Evolutionary conservation across 2,888 invertebrate species (phyloP).

Genomic region (Tetranychus truncatus): DNA sequence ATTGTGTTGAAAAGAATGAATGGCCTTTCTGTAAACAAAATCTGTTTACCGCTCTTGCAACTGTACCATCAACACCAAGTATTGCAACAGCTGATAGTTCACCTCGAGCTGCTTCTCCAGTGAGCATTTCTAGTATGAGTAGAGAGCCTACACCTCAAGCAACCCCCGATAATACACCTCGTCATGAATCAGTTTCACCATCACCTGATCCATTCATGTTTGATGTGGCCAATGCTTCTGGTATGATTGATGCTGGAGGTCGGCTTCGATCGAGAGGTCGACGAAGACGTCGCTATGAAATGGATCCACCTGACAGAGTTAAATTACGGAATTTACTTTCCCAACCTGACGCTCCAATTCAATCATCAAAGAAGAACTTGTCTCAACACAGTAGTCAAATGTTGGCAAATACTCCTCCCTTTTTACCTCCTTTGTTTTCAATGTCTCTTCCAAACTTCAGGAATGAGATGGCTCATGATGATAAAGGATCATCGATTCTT

Average conservation of each 20-base stretch:
- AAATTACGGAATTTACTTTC: conserved; percentile 61
- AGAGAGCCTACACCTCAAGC: conserved; percentile 39
- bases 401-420: conserved; percentile 8
- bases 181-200: conserved; percentile 36
- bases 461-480: conserved; percentile 11
- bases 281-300: conserved; percentile 42
- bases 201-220: conserved; percentile 18
- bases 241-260: conserved; percentile 2
- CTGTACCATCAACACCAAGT: conserved; percentile 16
- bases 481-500: conserved; percentile 15
- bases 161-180: conserved; percentile 41
- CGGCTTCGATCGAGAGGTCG: conserved; percentile 30
- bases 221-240: conserved; percentile 9
- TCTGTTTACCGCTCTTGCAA: conserved; percentile 11
- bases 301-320: background rate
- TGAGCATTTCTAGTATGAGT: conserved; percentile 25
- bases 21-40: conserved; percentile 44
- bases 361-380: conserved; percentile 9
- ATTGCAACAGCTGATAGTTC: conserved; percentile 21
- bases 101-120: conserved; percentile 24
- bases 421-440: conserved; percentile 20
- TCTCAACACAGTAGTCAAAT: background rate
- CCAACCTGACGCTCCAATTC: conserved; percentile 38
- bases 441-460: conserved; percentile 15
- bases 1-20: conserved; percentile 73